These are phyloP conservation scores for Xiphias gladius DNA, from an alignment of 2,113 vertebrate genomes.

Conservation along the genomic window DNA sequence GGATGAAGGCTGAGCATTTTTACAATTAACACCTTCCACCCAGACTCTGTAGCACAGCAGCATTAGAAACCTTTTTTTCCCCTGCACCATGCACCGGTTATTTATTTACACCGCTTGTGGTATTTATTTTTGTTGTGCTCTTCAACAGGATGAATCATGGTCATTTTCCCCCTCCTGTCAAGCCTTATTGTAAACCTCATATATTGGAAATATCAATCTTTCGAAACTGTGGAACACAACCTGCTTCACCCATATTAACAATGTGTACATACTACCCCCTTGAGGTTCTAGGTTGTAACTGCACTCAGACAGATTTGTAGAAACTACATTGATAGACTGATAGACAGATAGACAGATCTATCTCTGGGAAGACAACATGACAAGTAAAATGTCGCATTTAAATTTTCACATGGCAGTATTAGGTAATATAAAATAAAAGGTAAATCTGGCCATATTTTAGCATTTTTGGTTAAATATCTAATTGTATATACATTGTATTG, in stretches of 20 bases:
- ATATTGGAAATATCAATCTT: slow-evolving; percentile 61
- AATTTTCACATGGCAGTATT: too few species aligned
- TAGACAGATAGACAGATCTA: slow-evolving; percentile 4
- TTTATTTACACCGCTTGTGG: slow-evolving; percentile 49
- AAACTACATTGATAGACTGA: background rate
- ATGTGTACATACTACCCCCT: slow-evolving; percentile 61
- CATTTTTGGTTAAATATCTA: too few species aligned
- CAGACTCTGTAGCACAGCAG: background rate
- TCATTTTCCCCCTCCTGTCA: slow-evolving; percentile 56
- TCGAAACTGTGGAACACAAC: background rate
- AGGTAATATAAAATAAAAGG: too few species aligned
- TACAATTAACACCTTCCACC: slow-evolving; percentile 22
- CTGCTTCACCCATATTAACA: background rate
- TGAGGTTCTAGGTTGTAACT: slow-evolving; percentile 48
- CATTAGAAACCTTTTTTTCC: slow-evolving; percentile 2
- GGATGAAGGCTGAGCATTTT: background rate
- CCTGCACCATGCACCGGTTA: slow-evolving; percentile 24
- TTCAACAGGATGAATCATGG: slow-evolving; percentile 47
- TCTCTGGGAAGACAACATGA: too few species aligned
- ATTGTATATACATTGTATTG: too few species aligned
- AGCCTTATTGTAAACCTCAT: slow-evolving; percentile 52
- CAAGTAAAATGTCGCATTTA: background rate
- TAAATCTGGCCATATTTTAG: too few species aligned
- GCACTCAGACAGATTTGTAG: background rate
- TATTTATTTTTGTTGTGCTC: slow-evolving; percentile 51